phyloP scores from a whole-genome alignment of 2,888 invertebrate species.

The Macaria notata region DNA sequence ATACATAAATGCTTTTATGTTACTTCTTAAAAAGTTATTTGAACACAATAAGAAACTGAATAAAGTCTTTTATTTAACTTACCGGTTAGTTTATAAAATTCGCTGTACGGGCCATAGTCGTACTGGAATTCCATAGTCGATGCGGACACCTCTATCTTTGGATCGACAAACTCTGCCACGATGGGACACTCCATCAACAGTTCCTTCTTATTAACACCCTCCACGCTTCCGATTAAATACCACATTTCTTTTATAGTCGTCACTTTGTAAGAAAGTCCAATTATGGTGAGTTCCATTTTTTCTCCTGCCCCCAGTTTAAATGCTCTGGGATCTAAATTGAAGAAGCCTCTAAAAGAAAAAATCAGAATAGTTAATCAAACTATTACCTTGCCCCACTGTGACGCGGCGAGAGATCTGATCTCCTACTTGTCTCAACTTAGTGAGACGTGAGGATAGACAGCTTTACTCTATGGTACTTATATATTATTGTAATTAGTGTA shows the following conservation, averaged over 20 bases:
- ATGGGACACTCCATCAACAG: conserved; percentile 75
- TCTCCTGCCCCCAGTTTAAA: conserved; percentile 74
- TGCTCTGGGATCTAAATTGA: conserved; percentile 67
- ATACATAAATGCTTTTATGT: no score
- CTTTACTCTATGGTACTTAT: no score
- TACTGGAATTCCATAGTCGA: conserved; percentile 72
- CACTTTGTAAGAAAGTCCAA: conserved; percentile 62
- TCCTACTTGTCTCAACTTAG: no score
- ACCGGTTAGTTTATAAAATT: conserved; percentile 74
- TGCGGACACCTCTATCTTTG: conserved; percentile 78
- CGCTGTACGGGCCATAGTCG: conserved; percentile 71
- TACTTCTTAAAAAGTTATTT: no score
- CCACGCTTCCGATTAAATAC: conserved; percentile 81
- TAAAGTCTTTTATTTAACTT: conserved; percentile 9
- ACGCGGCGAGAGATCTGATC: no score
- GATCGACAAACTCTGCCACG: conserved; percentile 81
- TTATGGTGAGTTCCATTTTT: conserved; percentile 62
- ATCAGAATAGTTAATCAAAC: background rate
- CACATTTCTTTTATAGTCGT: conserved; percentile 77
- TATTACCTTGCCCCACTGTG: no score
- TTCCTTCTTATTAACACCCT: conserved; percentile 78
- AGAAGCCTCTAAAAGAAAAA: conserved; percentile 61
- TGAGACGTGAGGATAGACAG: no score
- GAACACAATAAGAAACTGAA: no score
- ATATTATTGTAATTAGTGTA: no score